Conservation (phyloP, 2,113 vertebrate genomes). For the Nyctereutes procyonoides region DNA sequence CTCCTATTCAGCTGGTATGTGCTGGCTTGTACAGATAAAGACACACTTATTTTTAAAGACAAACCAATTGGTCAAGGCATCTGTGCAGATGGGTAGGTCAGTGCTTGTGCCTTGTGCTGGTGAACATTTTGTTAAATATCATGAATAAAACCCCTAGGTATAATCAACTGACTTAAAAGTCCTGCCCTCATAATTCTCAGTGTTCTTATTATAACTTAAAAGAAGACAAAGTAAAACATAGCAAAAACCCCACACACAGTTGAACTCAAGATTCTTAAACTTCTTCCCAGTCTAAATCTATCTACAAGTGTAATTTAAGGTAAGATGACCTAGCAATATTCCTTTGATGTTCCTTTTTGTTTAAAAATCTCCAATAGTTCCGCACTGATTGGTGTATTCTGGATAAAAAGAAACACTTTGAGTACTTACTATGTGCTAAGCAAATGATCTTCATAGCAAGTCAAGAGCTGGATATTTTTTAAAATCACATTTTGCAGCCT, state of each 20-base stretch:
- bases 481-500: not conserved
- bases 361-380: not conserved
- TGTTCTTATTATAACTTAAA: not conserved
- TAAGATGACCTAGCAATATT: not conserved
- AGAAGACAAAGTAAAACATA: not conserved
- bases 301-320: not conserved
- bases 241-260: not conserved
- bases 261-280: not conserved
- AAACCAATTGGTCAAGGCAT: not conserved
- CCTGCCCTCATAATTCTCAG: not conserved
- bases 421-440: not conserved
- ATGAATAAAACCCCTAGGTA: not conserved
- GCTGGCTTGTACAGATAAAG: not conserved
- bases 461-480: not conserved
- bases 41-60: not conserved
- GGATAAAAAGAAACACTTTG: not conserved
- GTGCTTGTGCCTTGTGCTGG: not conserved
- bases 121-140: not conserved
- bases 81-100: not conserved
- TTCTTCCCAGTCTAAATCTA: not conserved
- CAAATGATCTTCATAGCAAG: not conserved
- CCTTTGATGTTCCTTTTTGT: not conserved
- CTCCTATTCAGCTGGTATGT: not conserved
- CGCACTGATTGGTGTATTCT: not conserved
- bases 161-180: conserved; percentile 5